Conservation (phyloP, 2,888 invertebrate genomes). For the Dione vanillae region DNA sequence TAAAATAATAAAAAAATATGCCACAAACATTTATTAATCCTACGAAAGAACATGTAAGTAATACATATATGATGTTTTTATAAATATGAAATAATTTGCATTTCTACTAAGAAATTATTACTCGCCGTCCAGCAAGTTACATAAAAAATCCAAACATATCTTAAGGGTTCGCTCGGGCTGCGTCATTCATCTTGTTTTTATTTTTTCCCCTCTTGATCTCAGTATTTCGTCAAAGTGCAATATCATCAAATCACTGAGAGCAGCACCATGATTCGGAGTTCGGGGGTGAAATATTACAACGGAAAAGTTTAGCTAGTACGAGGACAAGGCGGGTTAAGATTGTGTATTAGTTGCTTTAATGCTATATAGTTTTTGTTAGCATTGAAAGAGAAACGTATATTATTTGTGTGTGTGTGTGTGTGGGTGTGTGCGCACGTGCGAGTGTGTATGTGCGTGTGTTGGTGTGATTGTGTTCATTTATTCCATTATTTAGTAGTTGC, state of each 20-base stretch:
- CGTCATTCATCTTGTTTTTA: constrained; percentile 74
- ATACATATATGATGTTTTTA: too few species aligned
- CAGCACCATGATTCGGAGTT: constrained; percentile 76
- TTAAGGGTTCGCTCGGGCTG: constrained; percentile 29
- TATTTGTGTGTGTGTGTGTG: too few species aligned
- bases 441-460: too few species aligned
- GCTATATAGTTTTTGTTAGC: constrained; percentile 40
- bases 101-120: background rate
- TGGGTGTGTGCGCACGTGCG: too few species aligned
- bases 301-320: constrained; percentile 69
- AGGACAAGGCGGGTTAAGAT: constrained; percentile 56
- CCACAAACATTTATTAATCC: too few species aligned
- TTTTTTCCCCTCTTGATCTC: constrained; percentile 61
- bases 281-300: constrained; percentile 81
- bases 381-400: too few species aligned
- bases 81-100: background rate
- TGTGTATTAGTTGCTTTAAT: constrained; percentile 49
- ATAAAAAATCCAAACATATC: constrained; percentile 27
- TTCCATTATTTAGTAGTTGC: too few species aligned
- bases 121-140: constrained; percentile 2
- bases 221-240: constrained; percentile 78
- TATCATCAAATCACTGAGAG: constrained; percentile 84
- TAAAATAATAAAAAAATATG: too few species aligned
- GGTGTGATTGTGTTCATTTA: too few species aligned
- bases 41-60: too few species aligned